Base-by-base conservation (phyloP, 92 coral and sea anemone species). In the Bergia puertoricense region DNA sequence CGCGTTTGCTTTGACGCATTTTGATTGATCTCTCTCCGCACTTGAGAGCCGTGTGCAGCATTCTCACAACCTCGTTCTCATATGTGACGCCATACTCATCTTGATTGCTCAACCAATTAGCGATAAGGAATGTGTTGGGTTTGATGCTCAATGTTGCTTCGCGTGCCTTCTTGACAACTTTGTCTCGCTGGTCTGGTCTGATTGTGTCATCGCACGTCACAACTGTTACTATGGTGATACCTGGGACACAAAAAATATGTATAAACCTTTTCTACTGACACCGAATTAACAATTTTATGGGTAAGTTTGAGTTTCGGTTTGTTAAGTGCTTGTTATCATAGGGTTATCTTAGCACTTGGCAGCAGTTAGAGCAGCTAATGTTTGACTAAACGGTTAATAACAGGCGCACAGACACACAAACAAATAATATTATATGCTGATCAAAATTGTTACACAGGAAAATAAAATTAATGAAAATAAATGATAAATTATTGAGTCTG, bases 1-100 rank as follows among this genome's bases (percentile, higher is more conserved):
- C 76, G 54, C 97, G 85, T 65, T 86, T 65, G 46, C 86, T 76
- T 40, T 94, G 97, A 3, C 97, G 90, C 67, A 90, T 81, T 85
- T 91, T 89, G 46, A 94, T 93, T 13, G 97, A 94, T 4, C 92
- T 74, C 82, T 94, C 97, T 39, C 93, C 97, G 77, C 97, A 92
- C 42, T 73, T 88, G 37, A 94, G 92, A 13, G 97, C 95, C 38
- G 88, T 87, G 46, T 91, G 81, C 56, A 94, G 44, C 97, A 92
- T 90, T 43, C 50, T 84, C 30, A 92, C 80, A 36, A 94, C 92
- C 0, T 80, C 81, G 18, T 85, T 78, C 77, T 91, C 85, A 43
- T 85, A 79, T 13, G 0, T 69, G 44, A 76, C 92, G 86, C 91
- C 91, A 88, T 93, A 89, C 11, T 87, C 51, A 14, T 81, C 77